Evolutionary conservation across 2,797 vertebrate species (phyloP), one percentile per base, ranked within the genome.

Genomic region (Synanceia verrucosa): DNA sequence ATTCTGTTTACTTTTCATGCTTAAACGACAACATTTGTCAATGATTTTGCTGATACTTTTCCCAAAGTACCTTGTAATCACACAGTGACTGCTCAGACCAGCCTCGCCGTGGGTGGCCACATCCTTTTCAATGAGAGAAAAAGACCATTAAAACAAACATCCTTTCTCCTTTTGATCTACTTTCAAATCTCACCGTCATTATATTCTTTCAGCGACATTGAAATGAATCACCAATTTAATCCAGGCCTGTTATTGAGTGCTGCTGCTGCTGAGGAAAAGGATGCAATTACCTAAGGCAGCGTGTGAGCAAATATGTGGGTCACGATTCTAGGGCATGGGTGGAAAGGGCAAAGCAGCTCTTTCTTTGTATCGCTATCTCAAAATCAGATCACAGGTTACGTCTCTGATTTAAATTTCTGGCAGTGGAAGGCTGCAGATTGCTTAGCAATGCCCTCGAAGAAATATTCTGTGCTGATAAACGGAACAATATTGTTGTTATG

Each of bases 271-370:
- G 67, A 76, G 73, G 57, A 81, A 87, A 70, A 86, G 73, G 65
- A 84, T 83, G 82, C 78, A 88, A 85, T 92, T 90, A 90, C 80
- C 84, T 77, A 88, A 83, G 85, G 88, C 85, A 64, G 79, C 86
- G 83, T 88, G 88, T 84, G 86, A 89, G 81, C 65, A 84, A 87
- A 87, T 86, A 92, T 91, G 85, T 93, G 89, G 92, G 89, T 91
- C 92, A 92, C 76, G 61, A 82, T 93, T 91, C 88, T 90, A 86
- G 89, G 88, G 83, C 90, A 89, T 19, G 81, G 77, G 84, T 87
- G 82, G 87, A 91, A 92, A 90, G 88, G 87, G 81, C 88, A 88
- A 18, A 12, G 62, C 76, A 61, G 81, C 73, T 61, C 53, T 86
- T 78, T 89, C 79, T 87, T 69, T 81, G 75, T 76, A 44, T 36